Conservation (phyloP, 1,140 invertebrate genomes). For the Holotrichia oblita region DNA sequence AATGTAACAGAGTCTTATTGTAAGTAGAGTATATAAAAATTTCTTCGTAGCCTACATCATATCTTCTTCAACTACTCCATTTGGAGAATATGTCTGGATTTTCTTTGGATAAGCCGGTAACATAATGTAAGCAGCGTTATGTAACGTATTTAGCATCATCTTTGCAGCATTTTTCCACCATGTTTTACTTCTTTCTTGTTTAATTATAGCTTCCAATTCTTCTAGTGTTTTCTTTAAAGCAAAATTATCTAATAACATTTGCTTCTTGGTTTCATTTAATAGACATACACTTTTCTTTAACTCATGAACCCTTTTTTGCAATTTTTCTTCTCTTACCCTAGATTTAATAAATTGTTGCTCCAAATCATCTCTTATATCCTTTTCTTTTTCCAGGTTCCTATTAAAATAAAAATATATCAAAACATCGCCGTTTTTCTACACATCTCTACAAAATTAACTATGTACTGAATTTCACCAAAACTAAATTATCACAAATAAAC, state of each 20-base stretch:
- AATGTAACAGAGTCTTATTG: neutral
- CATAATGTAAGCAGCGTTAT: conserved; percentile 25
- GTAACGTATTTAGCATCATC: conserved; percentile 10
- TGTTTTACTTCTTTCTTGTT: neutral
- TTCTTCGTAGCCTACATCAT: neutral
- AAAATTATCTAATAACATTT: conserved; percentile 3
- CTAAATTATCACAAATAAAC: too few species aligned
- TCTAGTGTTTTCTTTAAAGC: neutral
- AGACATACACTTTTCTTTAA: neutral
- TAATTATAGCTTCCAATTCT: neutral
- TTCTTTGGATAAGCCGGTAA: conserved; percentile 32
- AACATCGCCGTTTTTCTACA: too few species aligned
- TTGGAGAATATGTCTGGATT: neutral
- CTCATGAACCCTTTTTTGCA: conserved; percentile 13
- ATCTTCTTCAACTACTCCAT: neutral
- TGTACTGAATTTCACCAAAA: too few species aligned
- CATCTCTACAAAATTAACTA: too few species aligned
- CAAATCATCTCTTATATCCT: neutral
- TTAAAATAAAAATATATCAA: neutral
- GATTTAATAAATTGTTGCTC: conserved; percentile 8
- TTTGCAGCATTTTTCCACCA: conserved; percentile 36
- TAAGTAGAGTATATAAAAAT: neutral
- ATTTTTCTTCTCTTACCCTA: conserved; percentile 1
- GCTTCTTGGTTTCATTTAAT: neutral
- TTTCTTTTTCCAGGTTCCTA: conserved; percentile 34